Evolutionary conservation across 2,888 invertebrate species (phyloP), one percentile per base, ranked within the genome.

Genomic region (Hololepta plana): DNA sequence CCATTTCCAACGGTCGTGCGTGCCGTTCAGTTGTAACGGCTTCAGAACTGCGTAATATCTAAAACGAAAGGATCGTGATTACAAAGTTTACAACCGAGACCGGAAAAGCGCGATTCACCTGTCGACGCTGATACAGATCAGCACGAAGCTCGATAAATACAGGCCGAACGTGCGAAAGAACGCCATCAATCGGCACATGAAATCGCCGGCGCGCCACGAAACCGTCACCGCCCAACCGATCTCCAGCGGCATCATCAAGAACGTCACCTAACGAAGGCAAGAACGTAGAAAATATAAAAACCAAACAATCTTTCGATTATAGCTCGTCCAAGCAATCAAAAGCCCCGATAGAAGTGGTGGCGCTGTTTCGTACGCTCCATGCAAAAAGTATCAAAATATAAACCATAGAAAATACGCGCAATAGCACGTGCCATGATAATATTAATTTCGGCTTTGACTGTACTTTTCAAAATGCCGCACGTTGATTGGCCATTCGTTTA

Each of bases 211-310:
- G 45, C 64, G 64, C 88, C 88, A 88, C 40, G 72, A 68, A 27
- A 88, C 88, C 2, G 87, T 87, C 32, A 65, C 66, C 1, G 81
- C 74, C 87, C 88, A 88, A 38, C 67, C 79, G 29, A 87, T 85
- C 63, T 88, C 87, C 46, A 84, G 53, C 12, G 88, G 87, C 84
- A 88, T 87, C 72, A 84, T 72, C 28, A 87, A 60, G 47, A 85
- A 77, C 26, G 85, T 84, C 25, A 81, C 79, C 79, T 80, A 59
- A 15, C n/a, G n/a, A n/a, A n/a, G n/a, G n/a, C 53, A 50, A 34
- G 25, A 31, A 30, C 29, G 17, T 17, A 8, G 9, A 4, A 3
- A 20, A 20, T 9, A 3, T 10, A 10, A 20, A 20, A 20, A 20
- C 10, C 10, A 20, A 20, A 20, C 4, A 9, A 4, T n/a, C n/a